These are phyloP conservation scores for Macrophya alboannulata DNA, from an alignment of 2,888 invertebrate genomes.

Conservation along the genomic window DNA sequence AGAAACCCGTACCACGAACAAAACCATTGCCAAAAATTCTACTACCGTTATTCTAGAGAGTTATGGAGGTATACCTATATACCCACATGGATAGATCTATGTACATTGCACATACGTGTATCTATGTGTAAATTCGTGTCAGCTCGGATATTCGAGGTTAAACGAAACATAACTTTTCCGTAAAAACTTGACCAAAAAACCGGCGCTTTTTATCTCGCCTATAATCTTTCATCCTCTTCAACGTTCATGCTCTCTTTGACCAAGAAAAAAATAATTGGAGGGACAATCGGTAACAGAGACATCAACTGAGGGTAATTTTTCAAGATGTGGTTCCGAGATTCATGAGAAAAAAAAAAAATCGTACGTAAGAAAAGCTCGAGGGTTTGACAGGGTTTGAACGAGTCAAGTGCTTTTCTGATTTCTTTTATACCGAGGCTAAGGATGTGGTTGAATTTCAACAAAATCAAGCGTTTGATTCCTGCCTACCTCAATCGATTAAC, in stretches of 20 bases:
- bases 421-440: not conserved
- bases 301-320: not conserved
- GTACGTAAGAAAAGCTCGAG: not conserved
- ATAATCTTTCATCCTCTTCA: not conserved
- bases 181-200: conserved; percentile 3
- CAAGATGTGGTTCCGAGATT: not conserved
- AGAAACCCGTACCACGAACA: not conserved
- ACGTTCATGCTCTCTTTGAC: not conserved
- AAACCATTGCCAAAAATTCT: conserved; percentile 11
- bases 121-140: not conserved
- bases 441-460: not conserved
- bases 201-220: not conserved
- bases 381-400: not conserved
- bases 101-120: not conserved
- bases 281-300: not conserved
- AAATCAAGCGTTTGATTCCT: not conserved
- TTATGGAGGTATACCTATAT: not conserved
- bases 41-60: not conserved
- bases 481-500: not conserved
- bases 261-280: conserved; percentile 19
- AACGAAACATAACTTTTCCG: not conserved
- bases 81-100: not conserved
- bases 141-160: not conserved
- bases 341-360: not conserved
- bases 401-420: not conserved